Evolutionary conservation across 2,888 invertebrate species (phyloP), one percentile per base, ranked within the genome.

Genomic region (Spatulosminthurus flaviceps): DNA sequence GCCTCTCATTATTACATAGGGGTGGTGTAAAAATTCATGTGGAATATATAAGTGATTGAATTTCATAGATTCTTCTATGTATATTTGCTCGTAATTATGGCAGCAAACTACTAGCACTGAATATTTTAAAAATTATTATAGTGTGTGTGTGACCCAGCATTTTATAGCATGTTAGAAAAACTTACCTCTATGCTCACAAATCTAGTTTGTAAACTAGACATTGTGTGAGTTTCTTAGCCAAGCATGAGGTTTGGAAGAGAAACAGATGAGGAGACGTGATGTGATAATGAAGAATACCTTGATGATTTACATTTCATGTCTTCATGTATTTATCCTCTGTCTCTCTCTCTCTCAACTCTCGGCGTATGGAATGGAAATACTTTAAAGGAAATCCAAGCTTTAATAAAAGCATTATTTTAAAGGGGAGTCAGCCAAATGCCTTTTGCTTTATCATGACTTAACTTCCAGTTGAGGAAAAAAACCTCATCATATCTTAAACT

Each of bases 221-320:
- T 51, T 2, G 51, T 16, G 51, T 11, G 19, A n/a, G n/a, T n/a
- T n/a, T 51, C 16, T n/a, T 4, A 51, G 51, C 19, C 1, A 51
- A 51, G 51, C 51, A 51, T 51, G 9, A 43, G 4, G 1, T 2
- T 41, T 16, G 34, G 4, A 70, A 42, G 19, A 24, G 43, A 72
- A 29, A 41, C 19, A 72, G n/a, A n/a, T n/a, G n/a, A n/a, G n/a
- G n/a, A n/a, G 71, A 72, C 71, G 43, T 72, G 71, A 42, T 42
- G 43, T 41, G 22, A 43, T 72, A 72, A 72, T 72, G 43, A 72
- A 72, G 71, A 72, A 72, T 42, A 42, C 22, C 71, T 26, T 72
- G 42, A 72, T 72, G 71, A 72, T 72, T 72, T 72, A 72, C 71
- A 72, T 72, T 43, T 72, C 71, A 72, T 72, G 71, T 72, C 71